Evolutionary conservation across 2,888 invertebrate species (phyloP).

Genomic region (Linnaemya tessellans): DNA sequence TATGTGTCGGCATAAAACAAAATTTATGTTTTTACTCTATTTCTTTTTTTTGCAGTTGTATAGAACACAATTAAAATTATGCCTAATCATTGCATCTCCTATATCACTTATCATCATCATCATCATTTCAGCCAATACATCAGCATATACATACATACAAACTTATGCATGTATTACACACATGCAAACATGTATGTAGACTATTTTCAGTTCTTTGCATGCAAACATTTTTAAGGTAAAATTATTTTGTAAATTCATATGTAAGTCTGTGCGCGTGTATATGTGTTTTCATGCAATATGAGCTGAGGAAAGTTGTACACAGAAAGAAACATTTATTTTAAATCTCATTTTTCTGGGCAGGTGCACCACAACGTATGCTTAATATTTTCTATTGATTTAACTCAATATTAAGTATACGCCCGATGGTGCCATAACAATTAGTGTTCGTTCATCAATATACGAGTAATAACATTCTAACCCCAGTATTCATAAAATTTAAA

Average conservation of each 20-base stretch:
- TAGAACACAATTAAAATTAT: conserved; percentile 10
- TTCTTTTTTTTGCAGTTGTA: background rate
- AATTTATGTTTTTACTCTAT: conserved; percentile 4
- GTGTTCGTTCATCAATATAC: no score
- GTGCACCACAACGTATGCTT: no score
- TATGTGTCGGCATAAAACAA: conserved; percentile 26
- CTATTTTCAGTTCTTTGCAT: background rate
- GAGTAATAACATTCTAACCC: no score
- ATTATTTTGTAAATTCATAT: background rate
- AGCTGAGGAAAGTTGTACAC: background rate
- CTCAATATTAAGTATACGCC: no score
- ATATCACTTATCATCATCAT: background rate
- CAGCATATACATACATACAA: background rate
- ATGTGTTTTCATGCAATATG: background rate
- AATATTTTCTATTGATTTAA: no score
- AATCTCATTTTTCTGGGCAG: no score
- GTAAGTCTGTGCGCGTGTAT: background rate
- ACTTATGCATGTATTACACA: no score
- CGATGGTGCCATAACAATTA: no score
- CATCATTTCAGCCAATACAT: background rate
- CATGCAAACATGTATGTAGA: no score
- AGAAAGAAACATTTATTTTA: no score
- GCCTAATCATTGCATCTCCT: background rate
- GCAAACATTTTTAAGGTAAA: background rate
- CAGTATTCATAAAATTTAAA: no score